These are phyloP conservation scores for Eristalis pertinax DNA, from an alignment of 2,888 invertebrate species.

Conservation along the genomic window DNA sequence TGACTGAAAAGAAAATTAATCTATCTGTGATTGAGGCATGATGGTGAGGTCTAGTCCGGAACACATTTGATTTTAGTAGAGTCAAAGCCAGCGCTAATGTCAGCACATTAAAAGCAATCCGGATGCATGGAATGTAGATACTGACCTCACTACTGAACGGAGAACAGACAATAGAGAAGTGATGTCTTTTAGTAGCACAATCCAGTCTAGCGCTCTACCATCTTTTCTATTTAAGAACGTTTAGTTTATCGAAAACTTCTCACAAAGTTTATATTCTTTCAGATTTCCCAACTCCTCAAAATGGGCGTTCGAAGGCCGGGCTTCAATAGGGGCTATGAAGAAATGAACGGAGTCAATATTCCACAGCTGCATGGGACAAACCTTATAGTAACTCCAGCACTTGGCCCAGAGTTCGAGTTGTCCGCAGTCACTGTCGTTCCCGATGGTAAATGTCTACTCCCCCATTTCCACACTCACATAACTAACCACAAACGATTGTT, in stretches of 20 bases:
- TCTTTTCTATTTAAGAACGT: too few relatives aligned
- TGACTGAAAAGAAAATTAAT: too few relatives aligned
- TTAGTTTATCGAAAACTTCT: neutral
- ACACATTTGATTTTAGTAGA: too few relatives aligned
- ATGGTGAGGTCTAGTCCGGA: too few relatives aligned
- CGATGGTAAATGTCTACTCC: conserved; percentile 82
- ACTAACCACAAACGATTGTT: neutral
- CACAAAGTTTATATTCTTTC: neutral
- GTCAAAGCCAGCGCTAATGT: too few relatives aligned
- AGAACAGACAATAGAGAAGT: too few relatives aligned
- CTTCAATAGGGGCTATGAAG: conserved; percentile 74
- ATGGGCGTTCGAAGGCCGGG: conserved; percentile 74
- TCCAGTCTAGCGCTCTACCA: too few relatives aligned
- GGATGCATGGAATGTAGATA: too few relatives aligned
- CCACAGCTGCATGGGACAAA: conserved; percentile 59
- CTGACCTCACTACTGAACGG: too few relatives aligned
- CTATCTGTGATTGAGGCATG: too few relatives aligned
- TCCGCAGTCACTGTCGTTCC: conserved; percentile 86
- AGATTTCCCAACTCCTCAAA: neutral
- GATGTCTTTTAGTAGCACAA: too few relatives aligned
- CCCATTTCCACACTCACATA: neutral
- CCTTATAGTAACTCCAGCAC: conserved; percentile 71
- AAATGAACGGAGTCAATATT: conserved; percentile 74
- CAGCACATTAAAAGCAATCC: too few relatives aligned
- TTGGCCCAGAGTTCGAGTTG: conserved; percentile 84